A percentile compares a stretch with the other conserved stretches of the same genome.
Evolutionary conservation across 2,797 vertebrate genomes (phyloP).

Genomic region (Dromococcyx pavoninus): DNA sequence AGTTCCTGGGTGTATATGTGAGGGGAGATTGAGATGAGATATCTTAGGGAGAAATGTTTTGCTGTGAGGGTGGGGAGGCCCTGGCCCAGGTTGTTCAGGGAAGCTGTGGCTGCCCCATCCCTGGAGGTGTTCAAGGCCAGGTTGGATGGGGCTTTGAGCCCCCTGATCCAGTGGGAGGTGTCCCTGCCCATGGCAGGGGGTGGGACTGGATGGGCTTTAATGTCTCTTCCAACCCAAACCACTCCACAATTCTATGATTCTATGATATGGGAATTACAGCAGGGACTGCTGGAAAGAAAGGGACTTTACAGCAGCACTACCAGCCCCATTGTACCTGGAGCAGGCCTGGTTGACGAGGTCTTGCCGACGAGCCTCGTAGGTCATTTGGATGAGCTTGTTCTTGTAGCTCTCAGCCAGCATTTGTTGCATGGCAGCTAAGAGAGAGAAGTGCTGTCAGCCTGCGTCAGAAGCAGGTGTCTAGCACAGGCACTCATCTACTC

Average conservation of each 20-base stretch:
- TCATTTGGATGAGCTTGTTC: constrained; percentile 84
- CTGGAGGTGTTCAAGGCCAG: too few relatives aligned
- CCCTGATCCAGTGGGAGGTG: too few relatives aligned
- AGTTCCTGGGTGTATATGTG: background rate
- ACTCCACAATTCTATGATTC: too few relatives aligned
- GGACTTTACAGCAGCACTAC: background rate
- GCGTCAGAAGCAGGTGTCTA: background rate
- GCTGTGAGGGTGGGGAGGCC: too few relatives aligned
- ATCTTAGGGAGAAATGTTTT: too few relatives aligned
- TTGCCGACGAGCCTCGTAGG: constrained; percentile 83
- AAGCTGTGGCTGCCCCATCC: too few relatives aligned
- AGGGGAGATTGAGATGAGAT: too few relatives aligned
- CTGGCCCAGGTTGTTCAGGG: too few relatives aligned
- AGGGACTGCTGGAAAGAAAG: background rate
- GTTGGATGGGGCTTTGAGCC: too few relatives aligned
- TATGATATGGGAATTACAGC: background rate
- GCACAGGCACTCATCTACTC: background rate
- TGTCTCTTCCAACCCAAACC: too few relatives aligned
- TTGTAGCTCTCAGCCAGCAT: constrained; percentile 88
- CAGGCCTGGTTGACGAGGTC: constrained; percentile 86
- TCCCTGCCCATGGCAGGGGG: too few relatives aligned
- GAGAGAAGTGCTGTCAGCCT: background rate
- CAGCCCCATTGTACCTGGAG: constrained; percentile 80
- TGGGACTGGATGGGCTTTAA: too few relatives aligned
- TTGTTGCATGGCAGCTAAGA: constrained; percentile 92